Base-by-base conservation (phyloP, 2,888 invertebrate genomes). In the Dicroscelio sp. region DNA sequence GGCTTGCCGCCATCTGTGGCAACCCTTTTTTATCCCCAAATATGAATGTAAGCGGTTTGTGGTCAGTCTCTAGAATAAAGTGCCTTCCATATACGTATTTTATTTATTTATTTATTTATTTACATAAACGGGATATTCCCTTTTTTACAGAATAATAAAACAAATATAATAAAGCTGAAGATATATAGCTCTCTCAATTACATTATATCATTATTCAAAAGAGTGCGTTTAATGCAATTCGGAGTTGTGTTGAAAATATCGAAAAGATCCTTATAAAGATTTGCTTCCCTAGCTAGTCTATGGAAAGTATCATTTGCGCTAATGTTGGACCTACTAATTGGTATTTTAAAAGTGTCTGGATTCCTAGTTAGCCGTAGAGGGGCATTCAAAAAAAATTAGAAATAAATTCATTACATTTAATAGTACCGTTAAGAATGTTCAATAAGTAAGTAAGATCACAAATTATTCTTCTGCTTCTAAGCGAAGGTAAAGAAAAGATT, bases 11-110 rank as follows among this genome's bases (percentile, higher is more conserved):
- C 80, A 92, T 76, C 33, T 92, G 92, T 23, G 93, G 93, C 25
- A 94, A 90, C 14, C 91, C 90, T 30, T 86, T 90, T 76, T 93
- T 88, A 25, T 60, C 71, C 2, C 90, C 92, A 30, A 94, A 90
- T 65, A 94, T 92, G n/a, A 80, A 65, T 20, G 65, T 55, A 23
- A 94, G 63, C 88, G 94, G 87, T 6, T 58, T 58, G 25, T 75
- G 58, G 17, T 58, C 58, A 23, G 58, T 58, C n/a, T 71, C 48
- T 8, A 43, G n/a, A 17, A 27, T 48, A 27, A 71, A 71, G 30
- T 27, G 27, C n/a, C 55, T 30, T 2, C 75, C 33, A 23, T 58
- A 58, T 0, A 75, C 12, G 23, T 75, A 78, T 17, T 60, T n/a
- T n/a, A n/a, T n/a, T n/a, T n/a, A n/a, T n/a, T n/a, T n/a, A n/a